phyloP scores from a whole-genome alignment of 2,113 vertebrate species.

The Syngnathoides biaculeatus region DNA sequence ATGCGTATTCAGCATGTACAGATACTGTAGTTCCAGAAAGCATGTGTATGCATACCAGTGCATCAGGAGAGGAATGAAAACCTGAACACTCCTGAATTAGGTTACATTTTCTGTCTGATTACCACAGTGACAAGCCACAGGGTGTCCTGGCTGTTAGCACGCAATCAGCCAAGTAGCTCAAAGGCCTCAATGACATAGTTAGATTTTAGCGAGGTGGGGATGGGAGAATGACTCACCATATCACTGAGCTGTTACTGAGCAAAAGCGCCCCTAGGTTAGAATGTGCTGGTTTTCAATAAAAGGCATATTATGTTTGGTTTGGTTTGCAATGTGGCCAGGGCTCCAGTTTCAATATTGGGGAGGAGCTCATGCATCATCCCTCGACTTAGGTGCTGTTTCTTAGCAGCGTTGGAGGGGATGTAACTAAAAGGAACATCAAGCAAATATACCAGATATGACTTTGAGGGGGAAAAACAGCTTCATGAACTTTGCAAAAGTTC shows the following conservation, averaged over 20 bases:
- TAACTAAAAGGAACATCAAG: background rate
- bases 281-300: background rate
- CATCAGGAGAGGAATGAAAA: constrained; percentile 15
- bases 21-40: background rate
- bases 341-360: background rate
- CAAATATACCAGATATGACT: background rate
- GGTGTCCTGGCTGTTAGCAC: constrained; percentile 35
- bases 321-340: background rate
- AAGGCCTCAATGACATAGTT: constrained; percentile 14
- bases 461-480: background rate
- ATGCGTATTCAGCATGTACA: background rate
- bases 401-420: background rate
- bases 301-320: background rate
- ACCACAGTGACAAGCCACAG: constrained; percentile 34
- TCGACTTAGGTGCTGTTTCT: background rate
- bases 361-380: background rate
- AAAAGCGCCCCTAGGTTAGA: background rate
- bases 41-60: constrained; percentile 11
- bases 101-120: constrained; percentile 57
- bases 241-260: constrained; percentile 5
- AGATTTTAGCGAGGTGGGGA: constrained; percentile 10
- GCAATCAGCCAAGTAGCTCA: constrained; percentile 19
- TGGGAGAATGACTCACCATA: constrained; percentile 23
- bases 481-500: background rate
- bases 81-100: constrained; percentile 33